Conservation (phyloP, 2,113 vertebrate genomes). For the Nothobranchius furzeri region DNA sequence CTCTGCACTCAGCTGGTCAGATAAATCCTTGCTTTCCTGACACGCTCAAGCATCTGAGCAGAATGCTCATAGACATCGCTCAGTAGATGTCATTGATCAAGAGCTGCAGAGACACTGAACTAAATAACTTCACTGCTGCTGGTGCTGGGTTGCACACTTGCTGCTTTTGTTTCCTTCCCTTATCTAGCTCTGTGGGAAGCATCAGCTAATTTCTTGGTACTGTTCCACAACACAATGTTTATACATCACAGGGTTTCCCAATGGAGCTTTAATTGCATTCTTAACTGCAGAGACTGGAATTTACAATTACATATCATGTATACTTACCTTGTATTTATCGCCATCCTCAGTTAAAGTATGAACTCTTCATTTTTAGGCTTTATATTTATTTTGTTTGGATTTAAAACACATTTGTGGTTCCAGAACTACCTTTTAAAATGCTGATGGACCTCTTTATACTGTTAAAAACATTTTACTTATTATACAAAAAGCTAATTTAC, state of each 20-base stretch:
- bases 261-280: conserved; percentile 16
- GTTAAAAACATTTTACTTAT: no score
- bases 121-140: conserved; percentile 42
- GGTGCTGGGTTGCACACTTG: conserved; percentile 15
- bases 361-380: background rate
- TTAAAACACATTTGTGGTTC: background rate
- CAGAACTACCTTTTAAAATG: background rate
- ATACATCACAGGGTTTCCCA: conserved; percentile 2
- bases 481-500: no score
- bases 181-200: background rate
- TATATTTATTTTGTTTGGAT: background rate
- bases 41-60: conserved; percentile 22
- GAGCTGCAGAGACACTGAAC: conserved; percentile 34
- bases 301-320: conserved; percentile 31
- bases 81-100: conserved; percentile 46
- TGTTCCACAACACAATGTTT: conserved; percentile 17
- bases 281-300: conserved; percentile 27
- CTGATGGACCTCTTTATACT: no score
- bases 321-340: background rate
- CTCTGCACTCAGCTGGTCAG: conserved; percentile 30
- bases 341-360: background rate
- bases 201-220: conserved; percentile 22
- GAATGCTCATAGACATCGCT: conserved; percentile 43
- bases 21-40: conserved; percentile 29
- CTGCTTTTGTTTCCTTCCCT: background rate